phyloP scores from a whole-genome alignment of 1,140 invertebrate species.

The Drosophila takahashii region DNA sequence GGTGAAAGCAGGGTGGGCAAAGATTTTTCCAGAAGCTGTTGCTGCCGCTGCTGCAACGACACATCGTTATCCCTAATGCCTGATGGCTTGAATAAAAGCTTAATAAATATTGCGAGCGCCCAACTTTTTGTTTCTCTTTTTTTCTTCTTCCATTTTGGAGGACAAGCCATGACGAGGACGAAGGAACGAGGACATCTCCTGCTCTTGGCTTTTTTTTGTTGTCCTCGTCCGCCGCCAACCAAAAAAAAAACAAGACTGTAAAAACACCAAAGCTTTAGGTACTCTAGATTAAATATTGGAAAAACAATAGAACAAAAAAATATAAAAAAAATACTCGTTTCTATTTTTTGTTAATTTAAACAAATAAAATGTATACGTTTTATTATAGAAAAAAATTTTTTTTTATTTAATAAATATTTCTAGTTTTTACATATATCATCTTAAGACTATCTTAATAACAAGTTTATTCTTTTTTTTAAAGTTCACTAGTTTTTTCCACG shows the following conservation, averaged over 20 bases:
- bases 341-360: too few relatives aligned
- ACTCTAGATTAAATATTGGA: neutral
- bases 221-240: conserved; percentile 23
- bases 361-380: too few relatives aligned
- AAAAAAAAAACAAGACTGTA: conserved; percentile 15
- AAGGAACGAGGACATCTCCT: conserved; percentile 30
- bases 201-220: conserved; percentile 10
- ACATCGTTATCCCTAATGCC: conserved; percentile 76
- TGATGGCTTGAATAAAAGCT: conserved; percentile 79
- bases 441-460: too few relatives aligned
- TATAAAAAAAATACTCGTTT: too few relatives aligned
- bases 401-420: too few relatives aligned
- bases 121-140: conserved; percentile 17
- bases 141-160: conserved; percentile 12
- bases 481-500: too few relatives aligned
- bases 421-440: too few relatives aligned
- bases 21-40: conserved; percentile 41
- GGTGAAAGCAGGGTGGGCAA: neutral
- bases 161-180: conserved; percentile 26
- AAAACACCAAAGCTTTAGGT: neutral
- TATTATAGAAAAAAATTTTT: too few relatives aligned
- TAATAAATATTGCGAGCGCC: conserved; percentile 72
- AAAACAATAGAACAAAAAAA: too few relatives aligned
- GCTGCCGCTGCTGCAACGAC: conserved; percentile 35
- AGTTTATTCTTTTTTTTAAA: too few relatives aligned